Evolutionary conservation across 2,797 vertebrate genomes (phyloP).

Genomic region (Lutjanus argentimaculatus): DNA sequence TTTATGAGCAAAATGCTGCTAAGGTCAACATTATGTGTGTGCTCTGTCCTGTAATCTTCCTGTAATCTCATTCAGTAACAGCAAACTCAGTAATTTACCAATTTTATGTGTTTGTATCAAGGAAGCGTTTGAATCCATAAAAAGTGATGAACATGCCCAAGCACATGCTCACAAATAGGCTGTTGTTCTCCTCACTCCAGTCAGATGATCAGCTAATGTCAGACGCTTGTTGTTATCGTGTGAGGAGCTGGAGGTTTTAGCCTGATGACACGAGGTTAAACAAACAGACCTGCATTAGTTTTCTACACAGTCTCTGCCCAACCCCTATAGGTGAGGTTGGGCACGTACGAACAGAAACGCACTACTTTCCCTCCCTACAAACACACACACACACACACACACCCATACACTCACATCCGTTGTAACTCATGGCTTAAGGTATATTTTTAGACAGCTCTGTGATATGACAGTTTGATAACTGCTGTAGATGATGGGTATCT

Average conservation of each 20-base stretch:
- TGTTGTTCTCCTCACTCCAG: slow-evolving; percentile 42
- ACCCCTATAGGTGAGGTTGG: slow-evolving; percentile 65
- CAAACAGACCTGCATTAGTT: slow-evolving; percentile 81
- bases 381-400: slow-evolving; percentile 39
- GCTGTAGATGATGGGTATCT: slow-evolving; percentile 75
- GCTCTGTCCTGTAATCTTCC: background rate
- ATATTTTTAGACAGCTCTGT: slow-evolving; percentile 72
- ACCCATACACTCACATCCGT: slow-evolving; percentile 40
- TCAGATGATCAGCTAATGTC: slow-evolving; percentile 52
- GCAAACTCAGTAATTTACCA: slow-evolving; percentile 16
- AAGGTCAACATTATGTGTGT: background rate
- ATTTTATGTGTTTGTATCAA: slow-evolving; percentile 36
- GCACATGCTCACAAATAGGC: slow-evolving; percentile 40
- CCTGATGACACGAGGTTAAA: slow-evolving; percentile 73
- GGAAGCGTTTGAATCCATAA: slow-evolving; percentile 24
- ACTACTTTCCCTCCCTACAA: slow-evolving; percentile 49
- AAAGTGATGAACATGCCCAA: slow-evolving; percentile 37
- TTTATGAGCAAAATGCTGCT: background rate
- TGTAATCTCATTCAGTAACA: background rate
- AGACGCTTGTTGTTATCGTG: slow-evolving; percentile 60
- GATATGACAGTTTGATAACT: slow-evolving; percentile 68
- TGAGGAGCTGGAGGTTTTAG: slow-evolving; percentile 63
- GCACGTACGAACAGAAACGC: slow-evolving; percentile 66
- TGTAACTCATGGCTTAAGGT: slow-evolving; percentile 62
- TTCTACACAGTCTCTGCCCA: slow-evolving; percentile 45